Evolutionary conservation across 2,888 invertebrate genomes (phyloP).

Genomic region (Hypomecis atomaria): DNA sequence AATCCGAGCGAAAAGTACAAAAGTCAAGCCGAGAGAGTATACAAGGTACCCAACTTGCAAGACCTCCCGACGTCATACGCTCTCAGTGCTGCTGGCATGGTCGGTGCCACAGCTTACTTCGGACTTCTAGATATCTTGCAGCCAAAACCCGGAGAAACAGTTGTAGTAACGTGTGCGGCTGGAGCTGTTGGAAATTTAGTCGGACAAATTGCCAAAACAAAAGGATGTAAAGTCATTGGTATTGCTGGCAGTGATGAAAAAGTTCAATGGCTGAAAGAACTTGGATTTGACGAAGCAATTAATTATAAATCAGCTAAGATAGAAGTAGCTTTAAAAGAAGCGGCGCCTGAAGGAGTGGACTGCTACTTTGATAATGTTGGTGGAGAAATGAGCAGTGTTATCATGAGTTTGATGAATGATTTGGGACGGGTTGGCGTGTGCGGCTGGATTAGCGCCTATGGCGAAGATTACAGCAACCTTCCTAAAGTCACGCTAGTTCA

Average conservation of each 20-base stretch:
- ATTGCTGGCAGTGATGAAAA: conserved; percentile 88
- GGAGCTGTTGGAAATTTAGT: neutral
- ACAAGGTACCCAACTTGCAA: neutral
- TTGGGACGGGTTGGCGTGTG: neutral
- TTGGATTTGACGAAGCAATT: neutral
- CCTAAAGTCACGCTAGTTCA: conserved; percentile 6
- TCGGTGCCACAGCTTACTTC: conserved; percentile 47
- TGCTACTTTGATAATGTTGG: conserved; percentile 4
- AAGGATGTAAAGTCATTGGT: conserved; percentile 85
- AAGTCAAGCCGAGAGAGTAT: neutral
- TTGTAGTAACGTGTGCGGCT: conserved; percentile 1
- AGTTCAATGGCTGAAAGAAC: conserved; percentile 28
- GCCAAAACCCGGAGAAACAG: neutral
- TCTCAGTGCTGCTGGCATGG: neutral
- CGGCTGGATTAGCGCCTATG: conserved; percentile 42
- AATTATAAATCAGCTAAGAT: conserved; percentile 3
- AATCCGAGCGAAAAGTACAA: conserved; percentile 8
- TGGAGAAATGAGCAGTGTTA: neutral
- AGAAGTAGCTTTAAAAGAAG: neutral
- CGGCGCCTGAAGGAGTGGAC: neutral
- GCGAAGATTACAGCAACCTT: conserved; percentile 43
- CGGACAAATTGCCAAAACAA: conserved; percentile 89
- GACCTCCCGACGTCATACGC: neutral
- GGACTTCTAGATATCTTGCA: neutral
- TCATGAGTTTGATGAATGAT: neutral